Percentiles rank a stretch among this genome's conserved stretches.
Conservation (phyloP, 1,140 invertebrate species). For the Anastrepha obliqua region DNA sequence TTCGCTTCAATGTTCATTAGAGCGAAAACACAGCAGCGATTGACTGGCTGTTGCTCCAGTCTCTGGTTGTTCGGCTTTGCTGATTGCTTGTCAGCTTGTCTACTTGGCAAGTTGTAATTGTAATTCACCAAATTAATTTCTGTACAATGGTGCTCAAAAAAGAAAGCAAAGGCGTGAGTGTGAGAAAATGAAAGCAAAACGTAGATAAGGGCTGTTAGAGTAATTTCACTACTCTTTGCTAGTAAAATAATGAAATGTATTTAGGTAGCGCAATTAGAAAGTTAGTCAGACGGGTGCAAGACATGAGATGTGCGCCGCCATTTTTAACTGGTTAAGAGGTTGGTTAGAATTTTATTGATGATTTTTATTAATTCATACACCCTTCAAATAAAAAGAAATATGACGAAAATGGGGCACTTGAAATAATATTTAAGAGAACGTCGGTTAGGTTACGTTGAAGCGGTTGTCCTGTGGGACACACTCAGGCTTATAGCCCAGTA, state of each 20-base stretch:
- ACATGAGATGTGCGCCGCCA: too few species aligned
- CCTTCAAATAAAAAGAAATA: too few species aligned
- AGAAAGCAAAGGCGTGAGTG: not conserved
- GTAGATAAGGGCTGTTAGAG: too few species aligned
- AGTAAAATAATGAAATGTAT: not conserved
- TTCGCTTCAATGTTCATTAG: not conserved
- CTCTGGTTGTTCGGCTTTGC: not conserved
- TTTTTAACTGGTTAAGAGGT: too few species aligned
- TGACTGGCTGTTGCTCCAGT: not conserved
- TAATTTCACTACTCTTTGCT: too few species aligned
- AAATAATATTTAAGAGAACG: too few species aligned
- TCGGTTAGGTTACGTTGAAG: too few species aligned
- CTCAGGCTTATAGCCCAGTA: too few species aligned
- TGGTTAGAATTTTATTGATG: too few species aligned
- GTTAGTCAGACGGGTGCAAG: not conserved
- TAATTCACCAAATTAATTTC: constrained; percentile 1
- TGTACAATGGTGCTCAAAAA: not conserved
- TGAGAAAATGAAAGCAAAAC: not conserved
- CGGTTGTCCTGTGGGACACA: too few species aligned
- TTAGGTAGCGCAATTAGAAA: not conserved
- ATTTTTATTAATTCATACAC: too few species aligned
- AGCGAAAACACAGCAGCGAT: not conserved
- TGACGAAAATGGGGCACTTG: too few species aligned
- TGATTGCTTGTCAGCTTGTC: not conserved
- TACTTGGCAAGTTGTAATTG: not conserved